Base-by-base conservation (phyloP, 2,888 invertebrate genomes). In the Xestia rhomboidea region DNA sequence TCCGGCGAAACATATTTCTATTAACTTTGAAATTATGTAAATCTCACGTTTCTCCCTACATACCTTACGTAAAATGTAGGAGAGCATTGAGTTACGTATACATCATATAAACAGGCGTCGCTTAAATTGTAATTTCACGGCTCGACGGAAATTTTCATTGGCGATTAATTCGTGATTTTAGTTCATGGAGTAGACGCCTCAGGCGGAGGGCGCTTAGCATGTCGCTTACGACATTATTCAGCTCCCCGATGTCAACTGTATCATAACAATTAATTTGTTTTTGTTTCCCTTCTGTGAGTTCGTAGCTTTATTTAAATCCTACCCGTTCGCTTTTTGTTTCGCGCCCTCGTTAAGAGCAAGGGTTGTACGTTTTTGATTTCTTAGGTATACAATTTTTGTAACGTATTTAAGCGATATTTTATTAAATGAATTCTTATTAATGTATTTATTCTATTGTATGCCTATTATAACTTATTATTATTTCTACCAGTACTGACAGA, bases 81-180 rank as follows among this genome's bases (percentile, higher is more conserved):
- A 75, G 62, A 77, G 76, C 70, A 89, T 73, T 79, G 74, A 81
- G 84, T 79, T 88, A 86, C 86, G 60, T 73, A 73, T 91, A 86
- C 85, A 90, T 90, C 91, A 93, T 92, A 93, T 93, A 93, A 93
- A 94, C 93, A 93, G 91, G 91, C 93, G 92, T 92, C 92, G 93
- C 91, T 93, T 94, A 95, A 95, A 95, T 95, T 95, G 95, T 95
- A 96, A 96, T 96, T 96, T 96, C 96, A 96, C 95, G 96, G 93
- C 91, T 94, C 93, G 95, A 89, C 89, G 94, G 90, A 94, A 95
- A 95, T 95, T 95, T 95, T 95, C 95, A 95, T 95, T 94, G 95
- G 92, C 93, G 95, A 95, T 95, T 95, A 95, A 95, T 95, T 93
- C 93, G 93, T 92, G 93, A 94, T 94, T 94, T 92, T 91, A 93